Base-by-base conservation (phyloP, 92 coral and sea anemone genomes). In the Porites cylindrica region DNA sequence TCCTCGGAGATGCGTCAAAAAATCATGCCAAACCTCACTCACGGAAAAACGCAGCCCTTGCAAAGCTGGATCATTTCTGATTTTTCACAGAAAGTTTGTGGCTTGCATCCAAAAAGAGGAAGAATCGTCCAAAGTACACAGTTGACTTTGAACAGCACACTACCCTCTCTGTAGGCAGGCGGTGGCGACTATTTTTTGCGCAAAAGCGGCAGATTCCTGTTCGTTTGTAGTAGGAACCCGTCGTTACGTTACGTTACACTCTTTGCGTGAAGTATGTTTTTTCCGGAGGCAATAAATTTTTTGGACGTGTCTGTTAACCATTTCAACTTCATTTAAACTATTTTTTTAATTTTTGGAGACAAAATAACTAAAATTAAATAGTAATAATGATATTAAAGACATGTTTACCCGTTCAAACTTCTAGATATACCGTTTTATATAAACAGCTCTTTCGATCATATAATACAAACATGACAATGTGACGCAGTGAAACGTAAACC, bases 401-500 rank as follows among this genome's bases (percentile, higher is more conserved):
- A 51, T 47, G 50, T 67, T 79, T 12, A 52, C 60, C 63, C 18
- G 26, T 19, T 66, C 1, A 51, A 66, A 23, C 68, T 80, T 19
- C 53, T 43, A 13, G 68, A 80, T 80, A 47, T 58, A 43, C 24
- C 38, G 29, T 11, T 2, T 51, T 24, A 63, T 20, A 52, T 11
- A 19, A 75, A 53, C 56, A 75, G 17, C 43, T 72, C 76, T 13
- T 38, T 38, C 0, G 47, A 72, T 70, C 6, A 11, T 38, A 12
- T 7, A 29, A 29, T 19, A 23, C 8, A 20, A 61, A 80, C 75
- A 51, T 20, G 59, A 65, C 71, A 67, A 80, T 56, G 78, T 82
- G 77, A 82, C 86, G 86, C 78, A 70, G 20, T 71, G 69, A 59
- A 71, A 71, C 78, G 86, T 77, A 82, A 82, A 82, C 23, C 16